Base-by-base conservation (phyloP, 2,113 vertebrate species). In the Callorhinus ursinus region DNA sequence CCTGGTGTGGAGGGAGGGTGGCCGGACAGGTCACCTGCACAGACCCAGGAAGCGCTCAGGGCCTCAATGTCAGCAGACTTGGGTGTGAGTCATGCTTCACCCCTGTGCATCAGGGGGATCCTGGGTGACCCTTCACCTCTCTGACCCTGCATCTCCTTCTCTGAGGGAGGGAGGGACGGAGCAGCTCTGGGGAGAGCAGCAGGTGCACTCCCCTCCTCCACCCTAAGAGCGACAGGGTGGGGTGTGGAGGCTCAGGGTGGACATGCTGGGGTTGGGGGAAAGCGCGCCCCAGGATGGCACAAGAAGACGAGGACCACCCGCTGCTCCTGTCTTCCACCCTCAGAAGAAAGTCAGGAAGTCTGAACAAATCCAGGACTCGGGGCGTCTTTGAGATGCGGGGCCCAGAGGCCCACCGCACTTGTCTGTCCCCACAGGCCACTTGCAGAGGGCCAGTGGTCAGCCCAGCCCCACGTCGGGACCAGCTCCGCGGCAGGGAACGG, bases 271-370 rank as follows among this genome's bases (percentile, higher is more conserved):
- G 28, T 7, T 13, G 19, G 31, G 19, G 67, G 19, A n/a, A 46
- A 13, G 79, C 8, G 22, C 15, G 21, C 24, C 39, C 33, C 13
- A 22, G 42, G 39, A 14, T 0, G 31, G n/a, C 13, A n/a, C 61
- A 24, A 33, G 61, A 33, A 15, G 63, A 83, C 3, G n/a, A 22
- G 3, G 33, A 8, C 28, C 0, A 15, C 76, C 65, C 28, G 16
- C 6, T 6, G 0, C 1, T 2, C 16, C 31, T 53, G 36, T 31
- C 59, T 24, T 42, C 13, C 9, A 22, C n/a, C 6, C 4, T 6
- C 10, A 7, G 61, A 7, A 77, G 33, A 51, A 36, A 8, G 15
- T 55, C 1, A 1, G 33, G 63, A 26, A 18, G 51, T 2, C 55
- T 65, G 69, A 13, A 28, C 1, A 14, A 46, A 57, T 67, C 49